Conservation (phyloP, 2,888 invertebrate genomes). For the Lamellibrachia satsuma region DNA sequence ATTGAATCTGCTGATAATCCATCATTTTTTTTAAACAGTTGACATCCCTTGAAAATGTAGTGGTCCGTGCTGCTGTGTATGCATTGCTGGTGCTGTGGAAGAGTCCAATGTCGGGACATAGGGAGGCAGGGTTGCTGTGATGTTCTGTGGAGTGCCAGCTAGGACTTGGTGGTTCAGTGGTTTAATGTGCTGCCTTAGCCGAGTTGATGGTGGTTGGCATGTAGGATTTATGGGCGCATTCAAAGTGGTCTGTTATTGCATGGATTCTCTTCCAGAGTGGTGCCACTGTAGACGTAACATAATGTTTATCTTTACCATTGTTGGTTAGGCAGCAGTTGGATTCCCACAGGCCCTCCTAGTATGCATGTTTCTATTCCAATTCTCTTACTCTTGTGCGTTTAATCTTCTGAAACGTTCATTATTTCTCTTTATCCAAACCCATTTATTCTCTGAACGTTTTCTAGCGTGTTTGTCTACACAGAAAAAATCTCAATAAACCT, state of each 20-base stretch:
- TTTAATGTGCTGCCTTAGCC: background rate
- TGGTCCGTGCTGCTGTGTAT: background rate
- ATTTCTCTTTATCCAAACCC: background rate
- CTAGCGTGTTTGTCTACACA: background rate
- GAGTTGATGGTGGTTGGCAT: background rate
- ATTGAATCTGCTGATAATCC: conserved; percentile 13
- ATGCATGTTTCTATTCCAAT: background rate
- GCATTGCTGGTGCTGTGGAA: background rate
- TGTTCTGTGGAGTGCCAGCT: background rate
- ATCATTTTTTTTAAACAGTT: background rate
- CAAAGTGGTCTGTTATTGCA: conserved; percentile 3
- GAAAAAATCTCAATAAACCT: background rate
- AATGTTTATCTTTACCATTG: conserved; percentile 7
- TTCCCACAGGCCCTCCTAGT: background rate
- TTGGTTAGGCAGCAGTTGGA: background rate
- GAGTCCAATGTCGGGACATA: background rate
- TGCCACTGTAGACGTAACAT: background rate
- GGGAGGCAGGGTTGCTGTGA: background rate
- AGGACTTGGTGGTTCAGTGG: background rate
- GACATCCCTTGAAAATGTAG: background rate
- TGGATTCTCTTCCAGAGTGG: background rate
- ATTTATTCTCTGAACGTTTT: background rate
- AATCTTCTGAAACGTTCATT: background rate
- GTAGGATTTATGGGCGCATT: conserved; percentile 7
- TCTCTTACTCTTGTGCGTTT: background rate